Percentiles rank a stretch among this genome's conserved stretches.
Evolutionary conservation across 2,797 vertebrate species (phyloP).

Genomic region (Sandelia bainsii): DNA sequence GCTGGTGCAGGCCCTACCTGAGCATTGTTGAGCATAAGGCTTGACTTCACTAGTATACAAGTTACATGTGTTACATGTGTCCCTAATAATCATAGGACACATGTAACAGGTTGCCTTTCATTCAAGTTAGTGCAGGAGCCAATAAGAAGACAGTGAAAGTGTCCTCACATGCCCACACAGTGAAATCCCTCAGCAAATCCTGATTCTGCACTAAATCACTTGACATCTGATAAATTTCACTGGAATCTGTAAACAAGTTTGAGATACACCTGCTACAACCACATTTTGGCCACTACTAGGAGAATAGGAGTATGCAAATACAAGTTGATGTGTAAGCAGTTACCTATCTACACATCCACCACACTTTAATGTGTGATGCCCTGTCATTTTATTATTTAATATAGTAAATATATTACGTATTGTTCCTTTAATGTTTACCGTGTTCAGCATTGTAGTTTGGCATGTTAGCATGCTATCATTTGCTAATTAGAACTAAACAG

Average conservation of each 20-base stretch:
- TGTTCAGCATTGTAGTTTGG: not conserved
- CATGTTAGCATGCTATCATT: not conserved
- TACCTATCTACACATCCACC: too few species aligned
- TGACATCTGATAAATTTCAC: not conserved
- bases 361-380: too few species aligned
- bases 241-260: not conserved
- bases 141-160: not conserved
- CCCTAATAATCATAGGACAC: constrained; percentile 3
- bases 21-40: constrained; percentile 23
- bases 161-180: not conserved
- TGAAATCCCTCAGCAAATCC: constrained; percentile 6
- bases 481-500: not conserved
- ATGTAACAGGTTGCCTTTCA: not conserved
- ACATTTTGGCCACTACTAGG: not conserved
- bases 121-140: not conserved
- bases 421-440: too few species aligned
- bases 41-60: not conserved
- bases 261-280: not conserved
- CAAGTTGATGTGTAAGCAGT: too few species aligned
- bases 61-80: not conserved
- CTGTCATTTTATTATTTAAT: too few species aligned
- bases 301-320: too few species aligned
- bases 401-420: too few species aligned
- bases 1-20: constrained; percentile 55
- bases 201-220: not conserved